Conservation (phyloP, 2,113 vertebrate species). For the Mystacornis crossleyi region DNA sequence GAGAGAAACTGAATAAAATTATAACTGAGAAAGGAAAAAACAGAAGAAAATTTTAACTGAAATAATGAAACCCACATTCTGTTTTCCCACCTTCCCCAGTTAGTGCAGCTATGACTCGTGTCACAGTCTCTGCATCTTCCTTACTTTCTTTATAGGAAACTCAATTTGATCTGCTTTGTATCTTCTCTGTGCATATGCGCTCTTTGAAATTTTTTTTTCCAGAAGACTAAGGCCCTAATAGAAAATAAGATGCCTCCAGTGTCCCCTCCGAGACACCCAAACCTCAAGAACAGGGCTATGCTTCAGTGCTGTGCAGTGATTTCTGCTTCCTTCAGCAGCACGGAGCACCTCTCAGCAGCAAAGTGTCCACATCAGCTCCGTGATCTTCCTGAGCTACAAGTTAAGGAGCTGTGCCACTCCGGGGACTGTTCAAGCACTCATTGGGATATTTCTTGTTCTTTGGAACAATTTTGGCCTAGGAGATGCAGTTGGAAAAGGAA, state of each 20-base stretch:
- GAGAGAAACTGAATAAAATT: neutral
- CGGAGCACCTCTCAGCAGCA: neutral
- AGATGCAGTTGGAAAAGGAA: neutral
- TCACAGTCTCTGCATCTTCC: neutral
- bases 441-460: neutral
- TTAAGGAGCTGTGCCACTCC: neutral
- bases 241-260: neutral
- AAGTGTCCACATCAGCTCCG: accelerated
- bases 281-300: accelerated
- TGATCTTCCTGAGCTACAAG: neutral
- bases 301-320: neutral
- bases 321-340: neutral
- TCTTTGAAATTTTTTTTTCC: neutral
- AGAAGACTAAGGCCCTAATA: neutral
- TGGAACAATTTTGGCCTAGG: neutral
- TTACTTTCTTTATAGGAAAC: neutral
- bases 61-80: neutral
- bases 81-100: neutral
- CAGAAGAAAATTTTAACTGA: neutral
- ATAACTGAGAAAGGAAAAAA: neutral
- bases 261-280: neutral
- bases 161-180: neutral
- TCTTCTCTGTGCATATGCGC: neutral
- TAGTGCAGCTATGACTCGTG: neutral
- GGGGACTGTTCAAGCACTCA: accelerated